A percentile compares a stretch with the other conserved stretches of the same genome.
Evolutionary conservation across 2,888 invertebrate genomes (phyloP).

Genomic region (Sphecodes monilicornis): DNA sequence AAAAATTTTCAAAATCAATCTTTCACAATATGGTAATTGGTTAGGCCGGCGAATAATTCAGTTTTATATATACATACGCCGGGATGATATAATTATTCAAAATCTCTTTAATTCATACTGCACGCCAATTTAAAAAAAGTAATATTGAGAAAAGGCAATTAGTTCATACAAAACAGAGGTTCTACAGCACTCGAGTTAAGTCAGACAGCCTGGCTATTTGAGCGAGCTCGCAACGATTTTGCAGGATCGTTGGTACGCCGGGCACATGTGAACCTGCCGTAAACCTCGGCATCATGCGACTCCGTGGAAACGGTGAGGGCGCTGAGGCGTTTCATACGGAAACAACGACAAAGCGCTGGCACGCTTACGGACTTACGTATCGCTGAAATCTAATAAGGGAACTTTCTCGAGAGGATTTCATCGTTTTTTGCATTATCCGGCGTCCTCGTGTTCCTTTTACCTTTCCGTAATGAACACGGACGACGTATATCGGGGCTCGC

Average conservation of each 20-base stretch:
- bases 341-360: constrained; percentile 65
- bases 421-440: constrained; percentile 23
- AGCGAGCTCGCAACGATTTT: constrained; percentile 1
- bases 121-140: too few species aligned
- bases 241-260: constrained; percentile 32
- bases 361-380: constrained; percentile 62
- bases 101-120: too few species aligned
- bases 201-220: background rate
- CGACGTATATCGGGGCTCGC: background rate
- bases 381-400: constrained; percentile 50
- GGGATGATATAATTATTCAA: too few species aligned
- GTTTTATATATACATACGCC: too few species aligned
- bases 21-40: too few species aligned
- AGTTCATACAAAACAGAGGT: too few species aligned
- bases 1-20: too few species aligned
- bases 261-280: constrained; percentile 42
- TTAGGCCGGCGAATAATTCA: too few species aligned
- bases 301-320: constrained; percentile 28
- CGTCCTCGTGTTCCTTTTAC: background rate
- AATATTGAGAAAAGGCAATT: too few species aligned
- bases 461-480: constrained; percentile 26
- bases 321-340: constrained; percentile 60
- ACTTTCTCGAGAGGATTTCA: constrained; percentile 36
- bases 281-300: constrained; percentile 54
- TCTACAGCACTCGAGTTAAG: background rate